Base-by-base conservation (phyloP, 2,113 vertebrate species). In the Lycocorax pyrrhopterus region DNA sequence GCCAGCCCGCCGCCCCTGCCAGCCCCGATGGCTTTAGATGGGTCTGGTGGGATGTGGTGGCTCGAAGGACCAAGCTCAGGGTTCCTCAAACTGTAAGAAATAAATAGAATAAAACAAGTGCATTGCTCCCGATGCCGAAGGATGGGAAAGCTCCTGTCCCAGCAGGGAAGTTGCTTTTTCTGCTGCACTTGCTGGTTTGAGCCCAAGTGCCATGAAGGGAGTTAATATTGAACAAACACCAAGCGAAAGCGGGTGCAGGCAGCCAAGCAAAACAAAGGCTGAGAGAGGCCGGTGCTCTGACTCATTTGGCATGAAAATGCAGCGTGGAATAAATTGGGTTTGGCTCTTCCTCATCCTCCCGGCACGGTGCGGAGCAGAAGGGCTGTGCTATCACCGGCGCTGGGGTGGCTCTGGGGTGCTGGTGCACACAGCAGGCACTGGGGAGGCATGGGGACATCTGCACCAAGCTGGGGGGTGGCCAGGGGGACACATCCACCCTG, bases 261-360 rank as follows among this genome's bases (percentile, higher is more conserved):
- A 58, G 95, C 95, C 90, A 94, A 96, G 69, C 62, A 91, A 95
- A 90, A 94, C 88, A 90, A 96, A 94, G 33, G 79, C 63, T 12
- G 63, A 93, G 84, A 4, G n/a, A 88, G 77, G 94, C 87, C 29
- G 5, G 55, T 3, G 37, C 69, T 69, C 68, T 95, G 91, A 96
- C 90, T 97, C 96, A 96, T 82, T 73, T 90, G 96, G 94, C 84
- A 91, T 52, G 89, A 59, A 95, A 96, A 84, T 60, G 55, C 77
- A 84, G 89, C 58, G 3, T 1, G 47, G 90, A 79, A 89, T 89
- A 95, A 87, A 90, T 92, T 56, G 72, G 87, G n/a, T 67, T 64
- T 12, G 4, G 51, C 79, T 86, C 60, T 96, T 95, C 92, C 82
- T 86, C 76, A 22, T 76, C 73, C 64, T 95, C 46, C 56, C 1